A percentile compares a stretch with the other conserved stretches of the same genome.
Evolutionary conservation across 2,797 vertebrate genomes (phyloP).

Genomic region (Pogoniulus pusillus): DNA sequence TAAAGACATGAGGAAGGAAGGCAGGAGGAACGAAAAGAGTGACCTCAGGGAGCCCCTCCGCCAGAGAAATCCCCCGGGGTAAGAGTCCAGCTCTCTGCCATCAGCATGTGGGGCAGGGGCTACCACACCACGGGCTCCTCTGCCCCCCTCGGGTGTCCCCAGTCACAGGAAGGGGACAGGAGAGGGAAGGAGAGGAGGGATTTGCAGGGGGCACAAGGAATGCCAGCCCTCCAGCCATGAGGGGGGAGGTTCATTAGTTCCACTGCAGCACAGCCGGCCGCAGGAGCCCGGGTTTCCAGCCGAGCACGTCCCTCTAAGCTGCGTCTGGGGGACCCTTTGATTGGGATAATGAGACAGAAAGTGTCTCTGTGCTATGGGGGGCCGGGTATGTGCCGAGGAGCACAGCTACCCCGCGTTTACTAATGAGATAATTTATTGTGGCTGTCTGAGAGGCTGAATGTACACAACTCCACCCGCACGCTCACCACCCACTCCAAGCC

Average conservation of each 20-base stretch:
- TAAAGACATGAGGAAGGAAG: not conserved
- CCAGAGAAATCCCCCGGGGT: fast-evolving
- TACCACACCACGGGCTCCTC: fast-evolving
- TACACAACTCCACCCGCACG: slow-evolving; percentile 20
- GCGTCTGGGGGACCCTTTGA: not conserved
- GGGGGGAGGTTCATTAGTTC: slow-evolving; percentile 11
- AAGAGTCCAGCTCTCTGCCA: not conserved
- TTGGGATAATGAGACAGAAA: slow-evolving; percentile 21
- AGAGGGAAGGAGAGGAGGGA: not conserved
- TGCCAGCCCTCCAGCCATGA: not conserved
- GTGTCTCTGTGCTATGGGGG: slow-evolving; percentile 37
- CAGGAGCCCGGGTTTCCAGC: not conserved
- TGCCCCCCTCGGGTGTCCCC: not conserved
- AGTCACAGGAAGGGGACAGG: not conserved
- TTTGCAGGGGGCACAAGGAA: not conserved
- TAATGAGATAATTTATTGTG: slow-evolving; percentile 47
- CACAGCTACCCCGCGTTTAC: not conserved
- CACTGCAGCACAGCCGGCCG: not conserved
- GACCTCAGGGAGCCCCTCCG: not conserved
- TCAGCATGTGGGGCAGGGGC: fast-evolving
- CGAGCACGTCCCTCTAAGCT: not conserved
- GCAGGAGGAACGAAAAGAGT: not conserved
- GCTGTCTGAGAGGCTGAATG: slow-evolving; percentile 16
- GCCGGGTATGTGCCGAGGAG: slow-evolving; percentile 11
- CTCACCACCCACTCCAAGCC: not conserved